Conservation (phyloP, 2,888 invertebrate genomes). For the Drosophila subsilvestris region DNA sequence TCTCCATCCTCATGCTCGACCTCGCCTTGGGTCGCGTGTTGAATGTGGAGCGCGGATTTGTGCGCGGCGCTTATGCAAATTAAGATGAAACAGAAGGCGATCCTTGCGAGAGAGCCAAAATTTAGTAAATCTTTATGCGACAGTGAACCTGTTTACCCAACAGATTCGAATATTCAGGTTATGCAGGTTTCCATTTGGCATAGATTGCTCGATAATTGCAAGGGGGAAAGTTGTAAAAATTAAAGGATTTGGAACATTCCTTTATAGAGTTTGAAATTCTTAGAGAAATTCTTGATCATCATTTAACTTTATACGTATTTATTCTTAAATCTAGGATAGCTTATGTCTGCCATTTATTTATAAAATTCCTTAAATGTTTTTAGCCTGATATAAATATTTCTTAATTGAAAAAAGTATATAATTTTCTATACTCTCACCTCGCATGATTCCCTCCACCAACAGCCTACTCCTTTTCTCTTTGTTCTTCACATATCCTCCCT, state of each 20-base stretch:
- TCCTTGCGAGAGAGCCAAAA: not conserved
- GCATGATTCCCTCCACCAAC: not conserved
- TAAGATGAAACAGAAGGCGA: slow-evolving; percentile 52
- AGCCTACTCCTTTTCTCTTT: not conserved
- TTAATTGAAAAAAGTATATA: not conserved
- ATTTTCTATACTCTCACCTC: not conserved
- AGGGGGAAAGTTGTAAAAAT: not conserved
- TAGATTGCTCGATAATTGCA: not conserved
- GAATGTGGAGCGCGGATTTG: slow-evolving; percentile 74
- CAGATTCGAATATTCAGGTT: not conserved
- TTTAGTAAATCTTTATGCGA: not conserved
- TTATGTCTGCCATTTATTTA: too few relatives aligned
- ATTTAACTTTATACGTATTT: too few relatives aligned
- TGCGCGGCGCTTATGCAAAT: slow-evolving; percentile 70
- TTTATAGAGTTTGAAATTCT: too few relatives aligned
- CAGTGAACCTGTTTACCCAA: slow-evolving; percentile 5
- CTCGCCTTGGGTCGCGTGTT: slow-evolving; percentile 60
- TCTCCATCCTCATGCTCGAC: slow-evolving; percentile 13
- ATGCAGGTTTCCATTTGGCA: not conserved
- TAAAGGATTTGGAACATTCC: too few relatives aligned
- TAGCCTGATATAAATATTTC: not conserved
- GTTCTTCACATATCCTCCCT: not conserved
- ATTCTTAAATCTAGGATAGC: too few relatives aligned
- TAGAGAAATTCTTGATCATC: too few relatives aligned
- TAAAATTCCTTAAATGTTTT: not conserved